A percentile compares a stretch with the other conserved stretches of the same genome.
Conservation (phyloP, 2,888 invertebrate species). For the Apamea sordens region DNA sequence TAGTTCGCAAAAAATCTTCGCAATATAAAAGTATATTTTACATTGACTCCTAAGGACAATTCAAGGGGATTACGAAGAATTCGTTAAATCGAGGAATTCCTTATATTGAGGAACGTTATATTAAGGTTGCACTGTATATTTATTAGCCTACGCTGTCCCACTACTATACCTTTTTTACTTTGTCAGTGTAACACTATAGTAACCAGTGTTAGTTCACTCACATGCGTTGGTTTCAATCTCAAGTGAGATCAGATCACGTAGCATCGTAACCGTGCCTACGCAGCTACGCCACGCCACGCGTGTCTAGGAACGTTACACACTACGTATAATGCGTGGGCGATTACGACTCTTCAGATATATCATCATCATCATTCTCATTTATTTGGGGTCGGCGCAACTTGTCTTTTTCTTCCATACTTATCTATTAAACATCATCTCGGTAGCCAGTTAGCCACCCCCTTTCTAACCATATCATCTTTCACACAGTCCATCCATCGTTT, state of each 20-base stretch:
- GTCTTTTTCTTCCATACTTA: background rate
- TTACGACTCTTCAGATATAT: background rate
- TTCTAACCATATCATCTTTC: background rate
- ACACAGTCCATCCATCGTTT: background rate
- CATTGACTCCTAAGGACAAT: too few species aligned
- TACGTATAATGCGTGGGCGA: too few species aligned
- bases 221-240: background rate
- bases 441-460: background rate
- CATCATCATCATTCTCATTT: background rate
- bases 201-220: background rate
- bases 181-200: too few species aligned
- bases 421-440: background rate
- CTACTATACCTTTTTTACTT: too few species aligned
- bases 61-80: too few species aligned
- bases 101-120: too few species aligned
- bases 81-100: too few species aligned
- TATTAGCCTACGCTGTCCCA: too few species aligned
- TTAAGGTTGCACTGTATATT: too few species aligned
- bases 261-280: background rate
- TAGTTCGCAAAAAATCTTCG: too few species aligned
- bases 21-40: too few species aligned
- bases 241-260: background rate
- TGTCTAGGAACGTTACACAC: background rate
- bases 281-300: background rate
- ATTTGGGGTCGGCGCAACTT: background rate